phyloP scores from a whole-genome alignment of 2,888 invertebrate species.

The Cephus pygmeus region DNA sequence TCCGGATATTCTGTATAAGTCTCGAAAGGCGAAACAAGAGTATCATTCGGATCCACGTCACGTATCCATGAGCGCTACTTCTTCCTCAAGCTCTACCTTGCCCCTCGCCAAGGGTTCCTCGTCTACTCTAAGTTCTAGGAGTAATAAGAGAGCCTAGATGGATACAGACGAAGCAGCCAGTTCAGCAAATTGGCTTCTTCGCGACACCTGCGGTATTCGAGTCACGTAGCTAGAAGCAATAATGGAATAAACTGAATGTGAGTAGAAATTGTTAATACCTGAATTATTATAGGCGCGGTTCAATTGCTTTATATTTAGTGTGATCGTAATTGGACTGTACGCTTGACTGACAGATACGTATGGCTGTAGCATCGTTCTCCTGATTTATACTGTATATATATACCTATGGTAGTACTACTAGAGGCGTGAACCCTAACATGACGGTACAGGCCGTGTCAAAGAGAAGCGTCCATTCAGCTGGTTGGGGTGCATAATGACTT shows the following conservation, averaged over 20 bases:
- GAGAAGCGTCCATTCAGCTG: not conserved
- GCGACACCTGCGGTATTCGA: not conserved
- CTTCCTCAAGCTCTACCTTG: not conserved
- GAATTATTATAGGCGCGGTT: not conserved
- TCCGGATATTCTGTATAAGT: not conserved
- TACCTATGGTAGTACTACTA: not conserved
- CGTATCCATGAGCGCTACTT: not conserved
- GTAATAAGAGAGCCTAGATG: not conserved
- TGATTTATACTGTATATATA: not conserved
- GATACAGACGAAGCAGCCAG: not conserved
- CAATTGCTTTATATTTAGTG: not conserved
- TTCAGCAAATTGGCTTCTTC: not conserved
- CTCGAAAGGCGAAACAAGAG: not conserved
- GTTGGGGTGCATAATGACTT: not conserved
- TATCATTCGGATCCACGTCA: not conserved
- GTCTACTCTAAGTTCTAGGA: not conserved
- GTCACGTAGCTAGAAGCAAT: not conserved
- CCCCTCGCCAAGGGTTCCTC: not conserved
- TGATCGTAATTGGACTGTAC: not conserved
- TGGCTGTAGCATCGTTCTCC: not conserved
- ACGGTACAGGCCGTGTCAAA: too few relatives aligned
- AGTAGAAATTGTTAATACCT: not conserved
- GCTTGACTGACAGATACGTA: not conserved
- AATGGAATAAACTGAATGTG: not conserved
- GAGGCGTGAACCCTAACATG: not conserved